Evolutionary conservation across 2,797 vertebrate species (phyloP), one percentile per base, ranked within the genome.

Genomic region (Onychomys torridus): DNA sequence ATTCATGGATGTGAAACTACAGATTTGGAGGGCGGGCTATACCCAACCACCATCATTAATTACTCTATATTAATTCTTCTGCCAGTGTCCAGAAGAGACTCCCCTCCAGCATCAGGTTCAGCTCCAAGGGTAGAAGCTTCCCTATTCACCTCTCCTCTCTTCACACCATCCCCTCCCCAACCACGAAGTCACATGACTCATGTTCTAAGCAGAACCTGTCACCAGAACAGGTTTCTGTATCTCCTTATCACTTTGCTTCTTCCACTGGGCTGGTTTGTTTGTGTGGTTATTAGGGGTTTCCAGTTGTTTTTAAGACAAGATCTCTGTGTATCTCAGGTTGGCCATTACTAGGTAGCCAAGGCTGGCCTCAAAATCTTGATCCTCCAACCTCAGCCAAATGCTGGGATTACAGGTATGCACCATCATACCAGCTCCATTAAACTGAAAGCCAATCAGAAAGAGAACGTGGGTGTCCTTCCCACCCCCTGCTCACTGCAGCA

Each of bases 81-180:
- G 23, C 40, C 84, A n/a, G 0, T 32, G 0, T 0, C 59, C 19
- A 0, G 1, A 4, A 34, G 77, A 43, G 16, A 65, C 65, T 7
- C 25, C 57, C n/a, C 55, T 75, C 16, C 29, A 21, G 2, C 4
- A 61, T 37, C 65, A 40, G 57, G 77, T 29, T 95, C 25, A n/a
- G 43, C n/a, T 76, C 16, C 0, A 43, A 11, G 0, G 29, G 23
- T 59, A 57, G 2, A 29, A 2, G 16, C 34, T 78, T 46, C 69
- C 46, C 46, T 7, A 3, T 1, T 43, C 37, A 37, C 52, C 59
- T 43, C 16, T 8, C 71, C 89, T 27, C 65, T 87, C 37, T 65
- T 73, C n/a, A 32, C 0, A 0, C 1, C 9, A 23, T 11, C 46
- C 34, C 25, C 27, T 6, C n/a, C 14, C 34, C 29, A 4, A 1